Conservation (phyloP, 1,140 invertebrate genomes). For the Ylistrum balloti region DNA sequence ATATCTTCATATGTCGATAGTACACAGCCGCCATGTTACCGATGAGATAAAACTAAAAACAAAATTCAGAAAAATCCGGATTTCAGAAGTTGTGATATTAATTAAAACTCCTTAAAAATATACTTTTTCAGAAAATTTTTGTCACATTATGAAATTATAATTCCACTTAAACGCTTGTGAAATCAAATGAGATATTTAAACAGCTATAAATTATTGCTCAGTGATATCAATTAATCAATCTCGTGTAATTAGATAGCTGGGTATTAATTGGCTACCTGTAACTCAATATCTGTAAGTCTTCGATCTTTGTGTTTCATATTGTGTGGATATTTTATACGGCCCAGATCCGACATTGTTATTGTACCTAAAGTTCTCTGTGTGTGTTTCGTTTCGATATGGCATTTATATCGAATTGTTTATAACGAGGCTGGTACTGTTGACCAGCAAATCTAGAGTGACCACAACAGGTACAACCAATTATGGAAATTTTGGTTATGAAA, state of each 20-base stretch:
- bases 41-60: not conserved
- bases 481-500: too few species aligned
- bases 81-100: not conserved
- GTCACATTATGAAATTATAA: not conserved
- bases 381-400: not conserved
- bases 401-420: constrained; percentile 1
- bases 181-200: not conserved
- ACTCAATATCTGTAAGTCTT: not conserved
- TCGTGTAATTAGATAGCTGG: not conserved
- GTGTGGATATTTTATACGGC: not conserved
- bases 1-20: not conserved
- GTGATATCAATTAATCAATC: not conserved
- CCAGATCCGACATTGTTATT: not conserved
- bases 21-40: not conserved
- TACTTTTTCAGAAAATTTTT: not conserved
- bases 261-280: not conserved
- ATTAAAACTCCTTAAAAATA: not conserved
- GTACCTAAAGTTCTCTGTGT: not conserved
- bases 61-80: not conserved
- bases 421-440: not conserved
- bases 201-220: not conserved
- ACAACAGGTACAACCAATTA: too few species aligned
- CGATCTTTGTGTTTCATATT: not conserved
- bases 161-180: not conserved
- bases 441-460: too few species aligned